Conservation (phyloP, 2,113 vertebrate species). For the Seriola aureovittata region DNA sequence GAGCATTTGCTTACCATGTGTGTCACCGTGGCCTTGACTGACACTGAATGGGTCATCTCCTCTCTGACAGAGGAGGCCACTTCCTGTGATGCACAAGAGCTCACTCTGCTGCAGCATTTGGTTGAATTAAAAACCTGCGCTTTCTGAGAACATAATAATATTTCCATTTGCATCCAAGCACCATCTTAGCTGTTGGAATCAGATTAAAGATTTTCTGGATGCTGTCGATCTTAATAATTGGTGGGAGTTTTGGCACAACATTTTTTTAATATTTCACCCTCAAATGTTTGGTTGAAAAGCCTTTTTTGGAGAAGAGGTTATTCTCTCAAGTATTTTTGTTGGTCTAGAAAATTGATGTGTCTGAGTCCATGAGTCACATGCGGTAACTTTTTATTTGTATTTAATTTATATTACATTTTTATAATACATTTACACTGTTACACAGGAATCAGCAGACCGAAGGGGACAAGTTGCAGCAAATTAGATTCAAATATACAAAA, state of each 20-base stretch:
- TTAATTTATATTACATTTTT: conserved; percentile 2
- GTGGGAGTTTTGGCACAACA: conserved; percentile 3
- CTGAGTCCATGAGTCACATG: not conserved
- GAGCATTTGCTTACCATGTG: conserved; percentile 18
- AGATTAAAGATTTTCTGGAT: not conserved
- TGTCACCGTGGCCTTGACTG: conserved; percentile 31
- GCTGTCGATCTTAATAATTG: not conserved
- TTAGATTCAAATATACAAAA: conserved; percentile 14
- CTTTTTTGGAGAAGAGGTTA: not conserved
- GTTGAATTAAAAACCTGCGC: not conserved
- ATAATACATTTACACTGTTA: not conserved
- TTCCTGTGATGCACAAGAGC: conserved; percentile 1
- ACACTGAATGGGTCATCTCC: conserved; percentile 22
- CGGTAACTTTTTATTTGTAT: not conserved
- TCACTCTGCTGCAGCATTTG: not conserved
- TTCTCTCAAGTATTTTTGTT: not conserved
- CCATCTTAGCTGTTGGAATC: not conserved
- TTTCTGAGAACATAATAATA: not conserved
- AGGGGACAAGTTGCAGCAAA: not conserved
- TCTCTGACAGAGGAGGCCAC: not conserved
- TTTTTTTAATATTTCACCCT: conserved; percentile 27
- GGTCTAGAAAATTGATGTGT: not conserved
- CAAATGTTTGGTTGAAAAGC: conserved; percentile 24
- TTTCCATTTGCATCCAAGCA: conserved; percentile 1
- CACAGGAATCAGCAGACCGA: not conserved